These are phyloP conservation scores for Polypterus senegalus DNA, from an alignment of 2,113 vertebrate species.

Conservation along the genomic window DNA sequence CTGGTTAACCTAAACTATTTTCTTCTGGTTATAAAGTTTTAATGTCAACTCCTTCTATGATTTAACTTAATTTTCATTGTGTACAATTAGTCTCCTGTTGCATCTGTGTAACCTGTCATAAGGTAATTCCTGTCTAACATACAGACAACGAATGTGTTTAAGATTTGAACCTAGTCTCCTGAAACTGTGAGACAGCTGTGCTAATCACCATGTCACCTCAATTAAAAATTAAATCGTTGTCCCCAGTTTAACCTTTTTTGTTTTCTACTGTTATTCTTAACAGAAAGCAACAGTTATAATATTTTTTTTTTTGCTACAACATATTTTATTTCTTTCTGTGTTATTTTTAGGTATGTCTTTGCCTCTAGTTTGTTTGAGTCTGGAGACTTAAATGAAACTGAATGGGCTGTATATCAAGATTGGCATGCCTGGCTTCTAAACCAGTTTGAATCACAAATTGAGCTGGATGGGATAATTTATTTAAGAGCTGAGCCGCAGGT, in stretches of 20 bases:
- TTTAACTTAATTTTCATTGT: no score
- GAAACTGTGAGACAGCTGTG: no score
- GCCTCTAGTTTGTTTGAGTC: slow-evolving; percentile 63
- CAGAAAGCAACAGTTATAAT: not conserved
- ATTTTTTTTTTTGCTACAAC: not conserved
- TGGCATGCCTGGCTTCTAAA: slow-evolving; percentile 66
- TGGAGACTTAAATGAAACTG: slow-evolving; percentile 55
- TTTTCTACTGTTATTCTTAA: not conserved
- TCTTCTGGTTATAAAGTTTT: not conserved
- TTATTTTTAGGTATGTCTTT: slow-evolving; percentile 56
- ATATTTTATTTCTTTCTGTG: slow-evolving; percentile 5
- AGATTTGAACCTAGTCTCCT: no score
- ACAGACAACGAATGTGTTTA: no score
- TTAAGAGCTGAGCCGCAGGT: slow-evolving; percentile 63
- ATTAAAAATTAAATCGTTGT: not conserved
- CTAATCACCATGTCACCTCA: no score
- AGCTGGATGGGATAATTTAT: slow-evolving; percentile 69
- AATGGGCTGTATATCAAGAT: slow-evolving; percentile 70
- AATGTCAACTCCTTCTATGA: not conserved
- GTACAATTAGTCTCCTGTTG: no score
- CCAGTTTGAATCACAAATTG: slow-evolving; percentile 51
- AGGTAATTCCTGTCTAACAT: no score
- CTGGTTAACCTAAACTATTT: not conserved
- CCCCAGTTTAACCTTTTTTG: not conserved
- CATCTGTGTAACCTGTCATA: no score